A percentile compares a stretch with the other conserved stretches of the same genome.
Conservation (phyloP, 2,888 invertebrate genomes). For the Podotricha telesiphe region DNA sequence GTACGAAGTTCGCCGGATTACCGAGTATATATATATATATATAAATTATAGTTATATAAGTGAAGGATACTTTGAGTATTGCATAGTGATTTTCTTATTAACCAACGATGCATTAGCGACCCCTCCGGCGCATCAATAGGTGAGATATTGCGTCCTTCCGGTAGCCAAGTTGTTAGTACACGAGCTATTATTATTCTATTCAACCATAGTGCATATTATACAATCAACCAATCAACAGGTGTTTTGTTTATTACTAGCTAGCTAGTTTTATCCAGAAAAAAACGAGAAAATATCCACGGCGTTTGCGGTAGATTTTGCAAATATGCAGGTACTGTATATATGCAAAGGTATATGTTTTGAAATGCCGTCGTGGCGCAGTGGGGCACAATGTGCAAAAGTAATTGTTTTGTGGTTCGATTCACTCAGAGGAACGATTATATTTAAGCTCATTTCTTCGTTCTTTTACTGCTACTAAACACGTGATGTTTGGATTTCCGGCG, state of each 20-base stretch:
- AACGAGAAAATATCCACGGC: background rate
- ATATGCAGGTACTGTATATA: too few species aligned
- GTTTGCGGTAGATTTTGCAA: background rate
- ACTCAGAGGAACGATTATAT: too few species aligned
- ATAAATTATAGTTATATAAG: background rate
- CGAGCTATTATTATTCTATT: conserved; percentile 10
- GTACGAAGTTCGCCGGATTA: too few species aligned
- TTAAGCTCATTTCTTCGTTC: too few species aligned
- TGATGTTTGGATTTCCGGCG: too few species aligned
- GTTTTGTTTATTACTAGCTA: background rate
- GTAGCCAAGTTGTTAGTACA: background rate
- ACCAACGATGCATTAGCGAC: conserved; percentile 1
- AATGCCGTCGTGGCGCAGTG: too few species aligned
- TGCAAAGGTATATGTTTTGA: too few species aligned
- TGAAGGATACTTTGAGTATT: background rate
- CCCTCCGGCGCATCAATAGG: conserved; percentile 13
- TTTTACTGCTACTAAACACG: too few species aligned
- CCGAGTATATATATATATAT: too few species aligned
- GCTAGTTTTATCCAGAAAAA: background rate
- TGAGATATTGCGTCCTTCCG: conserved; percentile 5
- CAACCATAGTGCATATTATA: background rate
- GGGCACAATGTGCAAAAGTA: too few species aligned
- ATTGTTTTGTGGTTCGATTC: too few species aligned
- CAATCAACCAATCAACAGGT: background rate
- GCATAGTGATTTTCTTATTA: conserved; percentile 20